These are phyloP conservation scores for Phylloscopus trochiloides DNA, from an alignment of 2,113 vertebrate genomes.

Conservation along the genomic window DNA sequence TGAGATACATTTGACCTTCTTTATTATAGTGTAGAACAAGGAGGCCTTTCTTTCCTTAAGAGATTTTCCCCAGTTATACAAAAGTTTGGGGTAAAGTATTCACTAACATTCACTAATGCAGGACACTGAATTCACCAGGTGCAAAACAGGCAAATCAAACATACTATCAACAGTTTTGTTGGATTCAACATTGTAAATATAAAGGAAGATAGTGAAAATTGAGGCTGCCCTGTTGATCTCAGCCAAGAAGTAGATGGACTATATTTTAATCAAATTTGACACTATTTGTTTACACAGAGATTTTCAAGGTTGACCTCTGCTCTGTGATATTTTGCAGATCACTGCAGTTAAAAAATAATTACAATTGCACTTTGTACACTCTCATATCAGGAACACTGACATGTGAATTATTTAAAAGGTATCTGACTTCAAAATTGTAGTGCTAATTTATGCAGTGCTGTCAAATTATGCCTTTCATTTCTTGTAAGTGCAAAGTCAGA, in stretches of 20 bases:
- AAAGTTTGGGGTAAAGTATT: not conserved
- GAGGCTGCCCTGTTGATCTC: not conserved
- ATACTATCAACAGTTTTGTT: not conserved
- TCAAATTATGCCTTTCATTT: slow-evolving; percentile 57
- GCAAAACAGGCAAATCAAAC: not conserved
- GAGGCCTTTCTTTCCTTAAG: not conserved
- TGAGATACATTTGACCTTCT: not conserved
- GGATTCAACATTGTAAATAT: not conserved
- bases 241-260: not conserved
- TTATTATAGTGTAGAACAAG: not conserved
- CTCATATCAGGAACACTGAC: slow-evolving; percentile 45
- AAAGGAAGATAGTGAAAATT: not conserved
- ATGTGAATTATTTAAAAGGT: slow-evolving; percentile 64
- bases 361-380: slow-evolving; percentile 34
- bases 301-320: not conserved
- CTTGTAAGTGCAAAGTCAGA: slow-evolving; percentile 54
- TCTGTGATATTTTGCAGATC: slow-evolving; percentile 18
- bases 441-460: slow-evolving; percentile 64
- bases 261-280: slow-evolving; percentile 7
- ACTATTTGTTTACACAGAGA: slow-evolving; percentile 8
- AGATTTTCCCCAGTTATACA: not conserved
- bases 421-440: slow-evolving; percentile 51
- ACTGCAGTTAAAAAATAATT: slow-evolving; percentile 42
- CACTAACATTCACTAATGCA: not conserved
- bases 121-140: not conserved